Evolutionary conservation across 2,888 invertebrate genomes (phyloP), one percentile per base, ranked within the genome.

Genomic region (Thereva unica): DNA sequence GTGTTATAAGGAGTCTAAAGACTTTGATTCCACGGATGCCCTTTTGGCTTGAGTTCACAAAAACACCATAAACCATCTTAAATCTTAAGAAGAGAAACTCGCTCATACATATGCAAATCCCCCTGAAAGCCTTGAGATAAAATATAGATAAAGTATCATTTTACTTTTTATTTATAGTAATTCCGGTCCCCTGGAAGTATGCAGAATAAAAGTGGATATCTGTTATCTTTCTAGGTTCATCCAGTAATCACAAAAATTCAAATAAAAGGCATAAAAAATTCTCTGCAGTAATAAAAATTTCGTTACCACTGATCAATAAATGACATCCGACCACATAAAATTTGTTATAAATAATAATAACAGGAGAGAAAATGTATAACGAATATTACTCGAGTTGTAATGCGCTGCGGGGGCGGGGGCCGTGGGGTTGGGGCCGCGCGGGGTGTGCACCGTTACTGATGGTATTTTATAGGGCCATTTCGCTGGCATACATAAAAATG

Each of bases 261-360:
- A 64, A 64, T 64, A 44, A 64, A 64, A 64, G 44, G 40, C 49
- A 61, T 50, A 61, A 61, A 64, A 23, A 64, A 53, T 53, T 35
- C 45, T 44, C 64, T 53, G 52, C 64, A 64, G 64, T 64, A 64
- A 64, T 64, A 64, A 64, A 64, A 64, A 53, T 64, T 64, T 53
- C 64, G 64, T 64, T 64, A 64, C 64, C 64, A 64, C 49, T 64
- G 64, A 64, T 64, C 64, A 64, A 64, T 64, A 64, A 64, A 64
- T 64, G 64, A 53, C 53, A 53, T 64, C 64, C 64, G 64, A 64
- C 53, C 53, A 53, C 64, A 64, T 64, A 64, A 64, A 64, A 64
- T 64, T 64, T 64, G 64, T 64, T 64, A 64, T 64, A 64, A 64
- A 64, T 64, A 64, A 64, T 64, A 64, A 64, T 64, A 64, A 52